Conservation (phyloP, 2,113 vertebrate species). For the Cavia porcellus region DNA sequence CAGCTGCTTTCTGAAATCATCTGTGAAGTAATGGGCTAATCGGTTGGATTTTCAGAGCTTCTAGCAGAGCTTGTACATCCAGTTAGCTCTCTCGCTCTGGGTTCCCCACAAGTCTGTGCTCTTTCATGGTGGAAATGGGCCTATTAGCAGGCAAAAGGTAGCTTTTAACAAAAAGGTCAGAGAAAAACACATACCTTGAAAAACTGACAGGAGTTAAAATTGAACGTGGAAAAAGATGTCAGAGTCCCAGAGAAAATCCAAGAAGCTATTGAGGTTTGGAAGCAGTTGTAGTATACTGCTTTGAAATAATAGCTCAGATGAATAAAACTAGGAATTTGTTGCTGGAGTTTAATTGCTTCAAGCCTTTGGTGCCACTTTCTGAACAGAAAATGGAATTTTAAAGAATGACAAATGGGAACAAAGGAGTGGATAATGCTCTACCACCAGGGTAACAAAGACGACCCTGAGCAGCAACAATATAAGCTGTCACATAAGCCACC, state of each 20-base stretch:
- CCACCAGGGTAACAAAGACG: background rate
- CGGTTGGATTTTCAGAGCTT: conserved; percentile 26
- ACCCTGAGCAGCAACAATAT: background rate
- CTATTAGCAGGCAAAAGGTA: conserved; percentile 49
- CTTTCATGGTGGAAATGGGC: conserved; percentile 22
- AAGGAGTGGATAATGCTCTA: conserved; percentile 18
- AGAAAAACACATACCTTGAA: conserved; percentile 61
- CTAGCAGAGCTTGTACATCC: background rate
- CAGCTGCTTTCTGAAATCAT: background rate
- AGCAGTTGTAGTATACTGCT: background rate
- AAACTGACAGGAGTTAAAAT: conserved; percentile 52
- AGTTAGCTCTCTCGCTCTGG: background rate
- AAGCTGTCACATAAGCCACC: background rate
- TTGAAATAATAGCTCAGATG: conserved; percentile 37
- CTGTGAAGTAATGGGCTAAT: background rate
- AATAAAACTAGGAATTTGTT: conserved; percentile 50
- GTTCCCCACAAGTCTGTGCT: conserved; percentile 27
- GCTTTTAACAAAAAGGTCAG: conserved; percentile 64
- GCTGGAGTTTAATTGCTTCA: conserved; percentile 57
- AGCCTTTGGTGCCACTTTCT: conserved; percentile 42
- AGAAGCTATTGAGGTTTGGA: conserved; percentile 35
- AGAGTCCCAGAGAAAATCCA: conserved; percentile 32
- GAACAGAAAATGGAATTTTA: conserved; percentile 29
- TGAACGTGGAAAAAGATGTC: conserved; percentile 40
- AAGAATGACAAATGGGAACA: conserved; percentile 46